phyloP scores from a whole-genome alignment of 2,888 invertebrate genomes.

The Linnaemya vulpina region DNA sequence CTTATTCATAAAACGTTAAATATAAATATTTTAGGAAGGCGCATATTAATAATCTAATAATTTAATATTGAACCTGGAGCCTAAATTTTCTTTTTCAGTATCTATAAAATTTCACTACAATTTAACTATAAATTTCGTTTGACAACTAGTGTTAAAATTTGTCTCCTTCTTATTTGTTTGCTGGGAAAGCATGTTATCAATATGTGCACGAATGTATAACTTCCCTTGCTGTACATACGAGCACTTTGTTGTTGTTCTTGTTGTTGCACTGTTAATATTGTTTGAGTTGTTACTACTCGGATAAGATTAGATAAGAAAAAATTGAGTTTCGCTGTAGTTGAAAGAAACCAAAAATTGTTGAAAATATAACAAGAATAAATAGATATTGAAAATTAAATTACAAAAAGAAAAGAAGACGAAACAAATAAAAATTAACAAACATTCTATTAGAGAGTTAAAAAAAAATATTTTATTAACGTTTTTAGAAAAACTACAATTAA shows the following conservation, averaged over 20 bases:
- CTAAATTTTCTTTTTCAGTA: too few species aligned
- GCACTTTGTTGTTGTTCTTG: not conserved
- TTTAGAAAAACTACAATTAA: too few species aligned
- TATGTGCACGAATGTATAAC: not conserved
- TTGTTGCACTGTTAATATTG: slow-evolving; percentile 20
- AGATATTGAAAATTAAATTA: not conserved
- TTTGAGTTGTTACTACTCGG: slow-evolving; percentile 56
- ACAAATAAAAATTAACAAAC: not conserved
- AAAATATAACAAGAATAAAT: slow-evolving; percentile 8
- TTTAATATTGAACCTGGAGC: too few species aligned
- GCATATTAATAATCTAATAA: too few species aligned
- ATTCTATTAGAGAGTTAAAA: not conserved
- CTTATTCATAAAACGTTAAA: too few species aligned
- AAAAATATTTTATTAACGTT: not conserved
- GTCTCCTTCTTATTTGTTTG: too few species aligned
- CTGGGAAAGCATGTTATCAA: not conserved
- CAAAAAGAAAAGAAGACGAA: not conserved
- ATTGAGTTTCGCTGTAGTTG: slow-evolving; percentile 69
- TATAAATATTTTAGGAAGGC: too few species aligned
- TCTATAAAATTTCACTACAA: too few species aligned
- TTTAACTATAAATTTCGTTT: too few species aligned
- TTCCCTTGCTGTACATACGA: too few species aligned
- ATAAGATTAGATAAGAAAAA: slow-evolving; percentile 72
- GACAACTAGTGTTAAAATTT: too few species aligned
- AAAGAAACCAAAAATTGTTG: slow-evolving; percentile 21